Base-by-base conservation (phyloP, 2,113 vertebrate genomes). In the Mesoclemmys tuberculata region DNA sequence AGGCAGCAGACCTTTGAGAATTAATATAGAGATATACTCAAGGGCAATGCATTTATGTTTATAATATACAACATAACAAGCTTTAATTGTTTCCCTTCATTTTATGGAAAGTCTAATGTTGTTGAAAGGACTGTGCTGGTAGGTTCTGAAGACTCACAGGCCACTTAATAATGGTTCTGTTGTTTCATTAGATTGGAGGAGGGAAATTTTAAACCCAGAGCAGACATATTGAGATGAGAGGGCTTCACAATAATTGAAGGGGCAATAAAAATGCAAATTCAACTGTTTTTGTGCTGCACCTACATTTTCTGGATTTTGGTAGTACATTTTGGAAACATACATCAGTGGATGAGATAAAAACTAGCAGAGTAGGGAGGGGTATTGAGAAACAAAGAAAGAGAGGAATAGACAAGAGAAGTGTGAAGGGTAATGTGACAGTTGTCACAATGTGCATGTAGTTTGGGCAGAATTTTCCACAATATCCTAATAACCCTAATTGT, bases 51-150 rank as follows among this genome's bases (percentile, higher is more conserved):
- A 80, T 87, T 89, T 46, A 10, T 19, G 14, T 93, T 85, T 85
- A 29, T 91, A 18, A n/a, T 61, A 4, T 35, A 82, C 86, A 84
- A 80, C 94, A 85, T 88, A 88, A 82, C 86, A 94, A 95, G 54
- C 87, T 82, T 78, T 35, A 79, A 90, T 55, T 93, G 79, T 84
- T 91, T 89, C 68, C 93, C 80, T 68, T 58, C 26, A n/a, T 86
- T 71, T 21, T 35, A 4, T 12, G 52, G 21, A 8, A 44, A 46
- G n/a, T 71, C 48, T 80, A 0, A n/a, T 51, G 49, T 2, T 51
- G 13, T 64, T 82, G 80, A 49, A n/a, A 82, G 78, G 89, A 4
- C 87, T 86, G 16, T 85, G 64, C 35, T 80, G 64, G 54, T 96
- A 64, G 51, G 71, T 54, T 89, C 64, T 84, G 80, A 85, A 96